phyloP scores from a whole-genome alignment of 2,888 invertebrate genomes.

The Labia minor region DNA sequence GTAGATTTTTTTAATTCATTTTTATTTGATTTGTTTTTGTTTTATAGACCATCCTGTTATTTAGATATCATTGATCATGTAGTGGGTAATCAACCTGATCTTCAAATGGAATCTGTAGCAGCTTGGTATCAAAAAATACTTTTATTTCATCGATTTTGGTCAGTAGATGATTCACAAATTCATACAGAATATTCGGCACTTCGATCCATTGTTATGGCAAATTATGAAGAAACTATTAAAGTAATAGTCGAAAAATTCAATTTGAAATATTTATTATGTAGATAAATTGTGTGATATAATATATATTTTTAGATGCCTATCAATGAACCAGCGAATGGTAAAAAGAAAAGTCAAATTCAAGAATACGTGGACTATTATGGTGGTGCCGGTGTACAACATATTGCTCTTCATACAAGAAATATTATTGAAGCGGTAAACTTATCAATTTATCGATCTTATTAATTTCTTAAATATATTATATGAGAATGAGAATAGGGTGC shows the following conservation, averaged over 20 bases:
- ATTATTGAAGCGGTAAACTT: constrained; percentile 73
- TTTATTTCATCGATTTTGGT: constrained; percentile 87
- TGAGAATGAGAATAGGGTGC: neutral
- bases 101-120: constrained; percentile 77
- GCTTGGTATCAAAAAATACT: constrained; percentile 75
- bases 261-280: neutral
- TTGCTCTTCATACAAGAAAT: constrained; percentile 89
- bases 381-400: constrained; percentile 95
- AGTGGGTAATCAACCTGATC: constrained; percentile 93
- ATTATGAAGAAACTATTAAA: constrained; percentile 94
- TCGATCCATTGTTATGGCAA: constrained; percentile 94
- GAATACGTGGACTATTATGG: constrained; percentile 98
- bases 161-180: constrained; percentile 90
- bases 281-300: neutral
- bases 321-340: constrained; percentile 92
- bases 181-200: constrained; percentile 94
- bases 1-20: constrained; percentile 13
- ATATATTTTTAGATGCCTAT: constrained; percentile 70
- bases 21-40: constrained; percentile 21
- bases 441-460: constrained; percentile 1
- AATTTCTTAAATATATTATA: neutral
- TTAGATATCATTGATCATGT: constrained; percentile 91
- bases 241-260: too few relatives aligned
- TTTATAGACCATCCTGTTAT: constrained; percentile 53
- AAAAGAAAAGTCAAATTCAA: constrained; percentile 93